phyloP scores from a whole-genome alignment of 2,888 invertebrate species.

The Scaptomyza tumidula region DNA sequence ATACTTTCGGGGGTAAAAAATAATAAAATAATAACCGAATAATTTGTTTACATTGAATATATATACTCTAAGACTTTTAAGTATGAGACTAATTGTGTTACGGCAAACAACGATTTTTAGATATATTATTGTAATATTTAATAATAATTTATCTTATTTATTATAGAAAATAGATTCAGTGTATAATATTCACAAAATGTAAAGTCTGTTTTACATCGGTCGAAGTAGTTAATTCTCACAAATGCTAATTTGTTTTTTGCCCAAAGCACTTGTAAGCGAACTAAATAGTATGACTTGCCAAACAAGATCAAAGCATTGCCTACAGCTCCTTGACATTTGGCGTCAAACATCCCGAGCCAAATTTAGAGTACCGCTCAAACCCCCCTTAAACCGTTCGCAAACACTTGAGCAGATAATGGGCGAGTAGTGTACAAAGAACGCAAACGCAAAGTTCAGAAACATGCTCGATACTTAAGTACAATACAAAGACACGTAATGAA shows the following conservation, averaged over 20 bases:
- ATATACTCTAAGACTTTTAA: too few relatives aligned
- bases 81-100: too few relatives aligned
- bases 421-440: conserved; percentile 46
- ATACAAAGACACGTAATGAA: conserved; percentile 47
- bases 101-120: too few relatives aligned
- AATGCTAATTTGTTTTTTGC: conserved; percentile 14
- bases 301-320: conserved; percentile 71
- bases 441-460: conserved; percentile 52
- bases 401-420: conserved; percentile 52
- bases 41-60: too few relatives aligned
- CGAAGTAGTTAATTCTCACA: too few relatives aligned
- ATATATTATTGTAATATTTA: too few relatives aligned
- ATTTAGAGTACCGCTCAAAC: neutral
- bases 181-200: too few relatives aligned
- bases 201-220: too few relatives aligned
- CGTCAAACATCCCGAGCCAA: conserved; percentile 33
- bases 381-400: neutral
- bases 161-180: too few relatives aligned
- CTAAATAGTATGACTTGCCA: conserved; percentile 35
- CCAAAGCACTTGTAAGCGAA: conserved; percentile 36
- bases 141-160: too few relatives aligned
- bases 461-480: conserved; percentile 20
- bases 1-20: too few relatives aligned
- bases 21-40: too few relatives aligned
- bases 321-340: conserved; percentile 66